Percentiles rank a stretch among this genome's conserved stretches.
Conservation (phyloP, 2,888 invertebrate genomes). For the Elegia similella region DNA sequence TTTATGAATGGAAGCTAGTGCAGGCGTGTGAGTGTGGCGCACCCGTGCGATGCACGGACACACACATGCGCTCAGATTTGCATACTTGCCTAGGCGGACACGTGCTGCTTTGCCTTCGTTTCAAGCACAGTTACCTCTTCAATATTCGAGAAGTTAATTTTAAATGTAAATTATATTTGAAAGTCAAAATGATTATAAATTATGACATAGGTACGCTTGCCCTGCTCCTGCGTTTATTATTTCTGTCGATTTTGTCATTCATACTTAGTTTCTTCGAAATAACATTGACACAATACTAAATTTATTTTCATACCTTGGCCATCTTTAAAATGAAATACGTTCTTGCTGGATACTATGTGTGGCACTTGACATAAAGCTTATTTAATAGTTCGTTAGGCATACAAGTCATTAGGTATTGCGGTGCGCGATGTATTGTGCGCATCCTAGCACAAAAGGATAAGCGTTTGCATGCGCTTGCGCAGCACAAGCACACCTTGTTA, state of each 20-base stretch:
- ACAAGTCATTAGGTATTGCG: conserved; percentile 46
- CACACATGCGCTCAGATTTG: conserved; percentile 56
- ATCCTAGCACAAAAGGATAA: conserved; percentile 42
- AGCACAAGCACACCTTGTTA: conserved; percentile 57
- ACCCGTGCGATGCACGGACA: conserved; percentile 43
- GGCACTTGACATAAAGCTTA: conserved; percentile 20
- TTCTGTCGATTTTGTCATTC: conserved; percentile 12
- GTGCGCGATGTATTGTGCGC: conserved; percentile 41
- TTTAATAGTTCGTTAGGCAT: conserved; percentile 48
- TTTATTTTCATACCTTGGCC: background rate
- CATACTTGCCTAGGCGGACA: conserved; percentile 72
- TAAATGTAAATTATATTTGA: conserved; percentile 71
- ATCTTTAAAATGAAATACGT: background rate
- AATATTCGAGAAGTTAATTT: conserved; percentile 73
- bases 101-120: conserved; percentile 59
- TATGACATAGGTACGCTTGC: conserved; percentile 31
- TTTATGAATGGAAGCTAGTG: conserved; percentile 76
- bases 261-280: background rate
- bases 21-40: conserved; percentile 55
- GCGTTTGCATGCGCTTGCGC: conserved; percentile 33
- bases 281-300: conserved; percentile 9
- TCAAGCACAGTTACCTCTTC: conserved; percentile 71
- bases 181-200: conserved; percentile 55
- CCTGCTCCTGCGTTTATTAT: conserved; percentile 16
- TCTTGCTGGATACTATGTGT: conserved; percentile 7